A percentile compares a stretch with the other conserved stretches of the same genome.
These are phyloP conservation scores for Probaryconus sp. DNA, from an alignment of 1,140 invertebrate genomes.

Conservation along the genomic window DNA sequence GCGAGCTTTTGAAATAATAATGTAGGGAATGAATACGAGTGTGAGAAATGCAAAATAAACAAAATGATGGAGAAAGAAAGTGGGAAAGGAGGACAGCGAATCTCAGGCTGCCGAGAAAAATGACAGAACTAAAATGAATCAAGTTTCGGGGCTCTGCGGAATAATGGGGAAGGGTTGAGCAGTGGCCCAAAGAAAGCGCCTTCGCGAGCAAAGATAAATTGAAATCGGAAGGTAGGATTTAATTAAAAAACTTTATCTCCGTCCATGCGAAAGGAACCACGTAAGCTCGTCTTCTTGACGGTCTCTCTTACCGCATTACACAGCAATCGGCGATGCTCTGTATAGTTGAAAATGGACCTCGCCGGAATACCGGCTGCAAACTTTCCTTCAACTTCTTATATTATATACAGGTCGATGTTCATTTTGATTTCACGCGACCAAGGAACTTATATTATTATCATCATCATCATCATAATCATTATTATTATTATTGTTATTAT, in stretches of 20 bases:
- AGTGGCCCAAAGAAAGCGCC: slow-evolving; percentile 48
- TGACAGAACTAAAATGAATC: slow-evolving; percentile 64
- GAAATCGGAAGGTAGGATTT: slow-evolving; percentile 71
- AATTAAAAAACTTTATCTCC: slow-evolving; percentile 73
- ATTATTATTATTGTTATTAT: no score
- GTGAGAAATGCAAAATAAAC: slow-evolving; percentile 56
- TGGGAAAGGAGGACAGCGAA: no score
- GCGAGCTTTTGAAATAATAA: slow-evolving; percentile 5
- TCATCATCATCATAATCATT: no score
- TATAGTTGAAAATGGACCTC: slow-evolving; percentile 29
- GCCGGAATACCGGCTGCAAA: slow-evolving; percentile 42
- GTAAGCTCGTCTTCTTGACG: slow-evolving; percentile 53
- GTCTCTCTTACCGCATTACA: slow-evolving; percentile 48
- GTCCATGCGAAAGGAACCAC: slow-evolving; percentile 62
- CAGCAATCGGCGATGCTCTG: slow-evolving; percentile 48
- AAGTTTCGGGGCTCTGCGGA: slow-evolving; percentile 52
- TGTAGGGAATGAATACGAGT: no score
- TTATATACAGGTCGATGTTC: slow-evolving; percentile 23
- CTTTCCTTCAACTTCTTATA: slow-evolving; percentile 30
- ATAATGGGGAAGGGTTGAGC: slow-evolving; percentile 47
- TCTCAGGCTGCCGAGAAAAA: slow-evolving; percentile 40
- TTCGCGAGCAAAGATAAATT: slow-evolving; percentile 70
- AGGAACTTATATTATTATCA: not conserved
- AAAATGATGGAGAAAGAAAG: slow-evolving; percentile 36
- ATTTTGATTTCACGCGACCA: slow-evolving; percentile 21